Percentiles rank a stretch among this genome's conserved stretches.
Conservation (phyloP, 2,888 invertebrate genomes). For the Drosophila suboccidentalis region DNA sequence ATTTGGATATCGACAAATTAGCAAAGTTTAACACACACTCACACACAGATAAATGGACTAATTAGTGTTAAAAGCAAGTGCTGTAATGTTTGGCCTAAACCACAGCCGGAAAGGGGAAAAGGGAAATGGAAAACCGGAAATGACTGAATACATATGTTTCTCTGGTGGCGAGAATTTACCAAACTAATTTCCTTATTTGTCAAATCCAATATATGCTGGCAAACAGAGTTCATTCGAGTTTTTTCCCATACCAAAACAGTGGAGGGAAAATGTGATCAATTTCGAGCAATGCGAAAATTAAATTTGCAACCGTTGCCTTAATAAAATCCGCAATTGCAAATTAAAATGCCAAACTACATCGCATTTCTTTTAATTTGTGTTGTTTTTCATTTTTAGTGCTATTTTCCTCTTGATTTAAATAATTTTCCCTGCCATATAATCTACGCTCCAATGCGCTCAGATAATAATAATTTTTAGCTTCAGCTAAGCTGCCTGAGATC, state of each 20-base stretch:
- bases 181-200: constrained; percentile 69
- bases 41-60: constrained; percentile 60
- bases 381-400: background rate
- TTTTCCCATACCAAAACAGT: background rate
- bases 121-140: constrained; percentile 33
- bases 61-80: constrained; percentile 72
- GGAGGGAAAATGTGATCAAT: constrained; percentile 24
- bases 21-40: constrained; percentile 56
- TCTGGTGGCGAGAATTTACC: constrained; percentile 35
- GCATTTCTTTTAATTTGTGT: constrained; percentile 6
- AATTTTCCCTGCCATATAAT: constrained; percentile 58
- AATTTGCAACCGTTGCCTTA: constrained; percentile 55
- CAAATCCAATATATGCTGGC: constrained; percentile 22
- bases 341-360: constrained; percentile 55
- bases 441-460: constrained; percentile 56
- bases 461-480: constrained; percentile 48
- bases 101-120: constrained; percentile 7
- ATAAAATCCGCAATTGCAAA: constrained; percentile 62
- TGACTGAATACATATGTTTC: constrained; percentile 12
- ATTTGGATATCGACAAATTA: constrained; percentile 66
- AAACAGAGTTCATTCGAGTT: background rate
- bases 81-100: constrained; percentile 35
- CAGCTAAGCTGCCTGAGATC: constrained; percentile 57
- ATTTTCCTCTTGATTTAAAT: constrained; percentile 32
- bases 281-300: constrained; percentile 32